phyloP scores from a whole-genome alignment of 2,797 vertebrate species.

The Spinus pinus region DNA sequence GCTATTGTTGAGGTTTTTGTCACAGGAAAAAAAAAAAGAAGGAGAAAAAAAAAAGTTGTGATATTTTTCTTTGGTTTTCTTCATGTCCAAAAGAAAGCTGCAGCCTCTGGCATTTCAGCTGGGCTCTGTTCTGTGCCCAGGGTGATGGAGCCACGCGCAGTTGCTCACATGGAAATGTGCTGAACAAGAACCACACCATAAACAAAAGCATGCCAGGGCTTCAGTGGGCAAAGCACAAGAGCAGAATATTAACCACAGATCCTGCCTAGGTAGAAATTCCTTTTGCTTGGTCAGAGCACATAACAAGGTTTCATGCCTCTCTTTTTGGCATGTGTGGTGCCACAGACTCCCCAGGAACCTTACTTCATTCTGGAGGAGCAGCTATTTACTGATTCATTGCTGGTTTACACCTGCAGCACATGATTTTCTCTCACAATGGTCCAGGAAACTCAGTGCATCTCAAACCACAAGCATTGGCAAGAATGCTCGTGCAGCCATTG shows the following conservation, averaged over 20 bases:
- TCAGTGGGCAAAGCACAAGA: background rate
- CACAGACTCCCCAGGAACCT: background rate
- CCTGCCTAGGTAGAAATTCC: constrained; percentile 62
- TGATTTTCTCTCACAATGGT: background rate
- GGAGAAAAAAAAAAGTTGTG: background rate
- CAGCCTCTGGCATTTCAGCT: background rate
- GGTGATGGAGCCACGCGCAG: background rate
- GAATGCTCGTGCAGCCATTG: background rate
- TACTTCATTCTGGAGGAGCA: constrained; percentile 25
- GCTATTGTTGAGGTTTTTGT: background rate
- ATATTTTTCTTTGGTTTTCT: background rate
- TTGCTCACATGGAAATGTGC: background rate
- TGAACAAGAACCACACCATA: background rate
- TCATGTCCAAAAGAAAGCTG: background rate
- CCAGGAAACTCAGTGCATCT: background rate
- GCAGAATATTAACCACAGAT: constrained; percentile 43
- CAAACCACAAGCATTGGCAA: background rate
- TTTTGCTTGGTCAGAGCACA: constrained; percentile 30
- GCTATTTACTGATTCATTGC: constrained; percentile 26
- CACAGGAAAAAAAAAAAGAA: background rate
- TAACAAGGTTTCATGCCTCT: constrained; percentile 16
- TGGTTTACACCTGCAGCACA: constrained; percentile 10
- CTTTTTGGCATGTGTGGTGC: constrained; percentile 1
- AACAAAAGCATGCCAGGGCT: background rate
- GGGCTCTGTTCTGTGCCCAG: background rate